A percentile compares a stretch with the other conserved stretches of the same genome.
Evolutionary conservation across 2,888 invertebrate species (phyloP).

Genomic region (Leucania comma): DNA sequence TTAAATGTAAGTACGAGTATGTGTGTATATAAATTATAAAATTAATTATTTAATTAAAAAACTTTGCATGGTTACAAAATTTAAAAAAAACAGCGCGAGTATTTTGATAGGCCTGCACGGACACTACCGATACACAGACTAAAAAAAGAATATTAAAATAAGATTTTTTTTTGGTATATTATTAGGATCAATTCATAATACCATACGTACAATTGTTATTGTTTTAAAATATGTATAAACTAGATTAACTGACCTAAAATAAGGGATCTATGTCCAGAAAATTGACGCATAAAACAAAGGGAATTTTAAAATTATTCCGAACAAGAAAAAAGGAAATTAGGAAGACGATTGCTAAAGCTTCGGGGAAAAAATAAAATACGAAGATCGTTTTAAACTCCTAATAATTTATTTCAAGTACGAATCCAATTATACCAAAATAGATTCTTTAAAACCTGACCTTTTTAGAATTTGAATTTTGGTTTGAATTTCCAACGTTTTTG

Average conservation of each 20-base stretch:
- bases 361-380: slow-evolving; percentile 18
- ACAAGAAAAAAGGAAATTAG: slow-evolving; percentile 38
- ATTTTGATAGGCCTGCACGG: too few species aligned
- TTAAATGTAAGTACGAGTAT: too few species aligned
- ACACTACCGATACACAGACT: too few species aligned
- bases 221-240: too few species aligned
- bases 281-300: background rate
- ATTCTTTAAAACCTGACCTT: slow-evolving; percentile 25
- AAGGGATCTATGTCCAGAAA: background rate
- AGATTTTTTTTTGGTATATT: too few species aligned
- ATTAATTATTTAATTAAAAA: too few species aligned
- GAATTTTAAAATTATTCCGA: slow-evolving; percentile 11
- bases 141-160: too few species aligned
- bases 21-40: too few species aligned
- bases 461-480: background rate
- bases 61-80: too few species aligned
- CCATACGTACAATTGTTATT: too few species aligned
- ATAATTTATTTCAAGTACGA: slow-evolving; percentile 37
- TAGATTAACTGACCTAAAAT: background rate
- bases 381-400: slow-evolving; percentile 38
- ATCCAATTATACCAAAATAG: slow-evolving; percentile 46
- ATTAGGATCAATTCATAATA: too few species aligned
- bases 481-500: slow-evolving; percentile 14
- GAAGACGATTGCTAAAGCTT: slow-evolving; percentile 31
- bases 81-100: too few species aligned